Base-by-base conservation (phyloP, 2,113 vertebrate genomes). In the Camelus bactrianus region DNA sequence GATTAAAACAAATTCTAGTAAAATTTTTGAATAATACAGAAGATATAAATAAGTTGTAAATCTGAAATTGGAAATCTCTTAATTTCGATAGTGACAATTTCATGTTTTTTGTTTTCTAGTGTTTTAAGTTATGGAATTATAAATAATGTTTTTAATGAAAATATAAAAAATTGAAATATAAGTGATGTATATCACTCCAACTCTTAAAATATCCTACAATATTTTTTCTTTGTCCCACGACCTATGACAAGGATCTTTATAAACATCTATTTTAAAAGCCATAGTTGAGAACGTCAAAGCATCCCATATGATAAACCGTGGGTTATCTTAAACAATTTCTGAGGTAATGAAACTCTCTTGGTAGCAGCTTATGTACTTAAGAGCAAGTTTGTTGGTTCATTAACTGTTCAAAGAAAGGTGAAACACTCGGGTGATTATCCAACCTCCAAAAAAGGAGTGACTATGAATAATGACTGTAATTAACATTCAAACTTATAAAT, bases 381-480 rank as follows among this genome's bases (percentile, higher is more conserved):
- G 91, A 98, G 48, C 46, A 96, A 97, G 28, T 79, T 89, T 95
- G 91, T 81, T 96, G 48, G 82, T 97, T 98, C 72, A 95, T 98
- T 97, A 96, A 67, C n/a, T 96, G 97, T 97, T 97, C 88, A 97
- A 82, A 97, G 89, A 98, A 97, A 97, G 86, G 77, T 97, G 85
- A 98, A 97, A 94, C 69, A 65, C 81, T 93, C 32, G 72, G 62
- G 56, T 95, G 86, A 97, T 97, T 97, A 96, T 91, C 65, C 86
- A 97, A 97, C 84, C 73, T 98, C 94, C 80, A 91, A 97, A 98
- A 96, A 87, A 58, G 56, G 50, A 97, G 89, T 97, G 91, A 95
- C 52, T 94, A 86, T 98, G 96, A 97, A 97, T 97, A 98, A 97
- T 46, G 89, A 70, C 70, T 96, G n/a, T 94, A 98, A 97, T 98